Base-by-base conservation (phyloP, 2,113 vertebrate species). In the Chionomys nivalis region DNA sequence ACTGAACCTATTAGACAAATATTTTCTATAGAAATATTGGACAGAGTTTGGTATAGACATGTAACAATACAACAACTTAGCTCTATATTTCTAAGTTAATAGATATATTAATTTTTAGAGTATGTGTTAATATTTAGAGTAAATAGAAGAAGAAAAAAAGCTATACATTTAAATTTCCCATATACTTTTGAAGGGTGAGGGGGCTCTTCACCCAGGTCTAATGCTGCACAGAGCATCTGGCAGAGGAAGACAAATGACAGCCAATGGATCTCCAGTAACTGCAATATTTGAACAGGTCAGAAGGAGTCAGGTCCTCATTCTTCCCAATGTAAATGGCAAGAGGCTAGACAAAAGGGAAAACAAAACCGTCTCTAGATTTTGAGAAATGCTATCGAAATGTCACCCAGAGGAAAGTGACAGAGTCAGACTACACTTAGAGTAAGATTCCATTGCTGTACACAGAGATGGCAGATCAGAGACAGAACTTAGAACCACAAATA, bases 261-360 rank as follows among this genome's bases (percentile, higher is more conserved):
- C 39, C 88, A 72, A 63, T 24, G 61, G 61, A 55, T 63, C 86
- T 77, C 44, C 12, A 83, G 77, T 0, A n/a, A 83, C 14, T 86
- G 90, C 79, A 13, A 23, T 88, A 17, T 97, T 87, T 94, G 42
- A 94, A 94, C 63, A 87, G 58, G 47, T 70, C 89, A 93, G 77
- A 42, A 42, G 19, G 36, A 92, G 76, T 89, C 28, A 36, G 61
- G 19, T 83, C 44, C 66, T 94, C 19, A 73, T 75, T 89, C 66
- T 89, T 93, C 36, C 23, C 42, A 93, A 58, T 76, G 36, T 89
- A 95, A 96, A 87, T 68, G 72, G 36, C 42, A 89, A 55, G 78
- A 90, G 66, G 75, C 19, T 79, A 76, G 24, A 93, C 31, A 94
- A 95, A 88, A 94, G 24, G 9, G 12, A 52, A 17, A 61, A 72